Base-by-base conservation (phyloP, 2,113 vertebrate genomes). In the Nettapus auritus region DNA sequence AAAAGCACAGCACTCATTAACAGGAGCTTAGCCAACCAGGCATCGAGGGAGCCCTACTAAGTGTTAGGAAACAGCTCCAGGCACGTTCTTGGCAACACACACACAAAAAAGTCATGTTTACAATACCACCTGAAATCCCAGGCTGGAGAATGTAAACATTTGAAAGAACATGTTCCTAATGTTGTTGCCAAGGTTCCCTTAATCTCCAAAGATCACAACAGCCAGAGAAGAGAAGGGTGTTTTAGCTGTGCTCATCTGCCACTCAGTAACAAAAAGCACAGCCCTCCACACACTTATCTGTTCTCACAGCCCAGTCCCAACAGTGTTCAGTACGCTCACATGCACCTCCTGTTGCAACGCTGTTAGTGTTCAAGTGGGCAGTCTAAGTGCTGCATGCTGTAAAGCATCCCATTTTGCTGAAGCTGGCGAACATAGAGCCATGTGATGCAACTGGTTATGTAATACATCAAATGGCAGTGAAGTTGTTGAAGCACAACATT, bases 241-340 rank as follows among this genome's bases (percentile, higher is more conserved):
- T 50, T n/a, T 31, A 18, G 52, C n/a, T 64, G 34, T 2, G 0
- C 4, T 2, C 60, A n/a, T 8, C 33, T 44, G 31, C 31, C 21
- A 5, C 59, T 73, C 64, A 42, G 44, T 1, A 66, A 36, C 19
- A 11, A 31, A 10, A 14, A 53, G n/a, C 5, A 26, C 26, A 82
- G 28, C 8, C 26, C 36, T n/a, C 38, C 52, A 50, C 38, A 3
- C 4, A 25, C 12, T 62, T 5, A 0, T 82, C n/a, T 86, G 8
- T 44, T 81, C 14, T 2, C 25, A 50, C 19, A 55, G 21, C 13
- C 21, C 64, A 66, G 36, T n/a, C 46, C 18, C 29, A 80, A 36
- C 9, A 70, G 42, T 1, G 18, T 31, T 44, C 48, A 63, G 28
- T 6, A 46, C 0, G 0, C 28, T 26, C 18, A 17, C 62, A 59